phyloP scores from a whole-genome alignment of 1,140 invertebrate species.

The Drosophila sturtevanti region DNA sequence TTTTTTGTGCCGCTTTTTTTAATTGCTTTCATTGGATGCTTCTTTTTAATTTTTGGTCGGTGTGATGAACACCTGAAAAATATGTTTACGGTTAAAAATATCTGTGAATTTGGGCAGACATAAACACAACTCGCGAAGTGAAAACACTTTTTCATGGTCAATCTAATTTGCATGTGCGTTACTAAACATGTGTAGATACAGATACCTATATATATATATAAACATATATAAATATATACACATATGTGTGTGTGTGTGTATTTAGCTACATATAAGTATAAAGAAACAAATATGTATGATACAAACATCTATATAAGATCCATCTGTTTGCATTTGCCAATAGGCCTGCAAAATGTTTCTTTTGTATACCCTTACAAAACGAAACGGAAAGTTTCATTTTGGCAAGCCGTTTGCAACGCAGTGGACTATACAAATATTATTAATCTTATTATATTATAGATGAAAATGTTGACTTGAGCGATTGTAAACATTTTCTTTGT shows the following conservation, averaged over 20 bases:
- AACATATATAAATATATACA: not conserved
- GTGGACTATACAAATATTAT: too few relatives aligned
- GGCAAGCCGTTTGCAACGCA: too few relatives aligned
- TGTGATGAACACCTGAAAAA: constrained; percentile 42
- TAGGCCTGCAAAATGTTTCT: constrained; percentile 12
- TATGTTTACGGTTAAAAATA: constrained; percentile 34
- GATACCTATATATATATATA: constrained; percentile 3
- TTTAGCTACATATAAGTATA: not conserved
- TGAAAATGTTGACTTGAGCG: too few relatives aligned
- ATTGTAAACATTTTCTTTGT: too few relatives aligned
- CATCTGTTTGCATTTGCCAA: constrained; percentile 1
- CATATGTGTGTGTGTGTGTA: too few relatives aligned
- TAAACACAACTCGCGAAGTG: constrained; percentile 29
- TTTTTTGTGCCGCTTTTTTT: not conserved
- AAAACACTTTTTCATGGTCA: constrained; percentile 59
- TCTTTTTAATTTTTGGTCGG: not conserved
- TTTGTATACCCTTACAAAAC: not conserved
- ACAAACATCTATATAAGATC: not conserved
- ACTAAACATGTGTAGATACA: constrained; percentile 23
- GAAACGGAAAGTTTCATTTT: not conserved
- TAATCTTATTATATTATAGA: too few relatives aligned
- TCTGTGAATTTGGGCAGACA: constrained; percentile 33
- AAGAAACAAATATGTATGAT: too few relatives aligned
- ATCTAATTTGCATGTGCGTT: constrained; percentile 57
- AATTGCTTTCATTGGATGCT: not conserved